Conservation (phyloP, 2,888 invertebrate species). For the Hedya salicella region DNA sequence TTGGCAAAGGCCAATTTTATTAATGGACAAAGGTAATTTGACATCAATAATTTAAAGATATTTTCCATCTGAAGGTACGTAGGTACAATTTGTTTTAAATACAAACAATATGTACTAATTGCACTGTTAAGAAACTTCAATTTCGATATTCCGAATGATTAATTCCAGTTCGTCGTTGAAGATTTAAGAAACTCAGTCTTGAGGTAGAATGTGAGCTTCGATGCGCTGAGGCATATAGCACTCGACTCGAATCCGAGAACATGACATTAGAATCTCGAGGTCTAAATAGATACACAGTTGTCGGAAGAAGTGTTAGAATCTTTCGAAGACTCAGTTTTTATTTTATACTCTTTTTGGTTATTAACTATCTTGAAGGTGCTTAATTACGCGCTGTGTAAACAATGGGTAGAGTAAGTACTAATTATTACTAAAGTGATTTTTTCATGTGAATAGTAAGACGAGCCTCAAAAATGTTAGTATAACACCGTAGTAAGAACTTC, state of each 20-base stretch:
- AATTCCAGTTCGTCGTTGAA: conserved; percentile 8
- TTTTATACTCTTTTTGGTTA: no score
- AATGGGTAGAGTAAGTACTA: no score
- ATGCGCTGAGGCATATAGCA: background rate
- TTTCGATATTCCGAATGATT: background rate
- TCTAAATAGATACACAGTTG: no score
- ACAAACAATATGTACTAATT: conserved; percentile 15
- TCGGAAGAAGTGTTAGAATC: no score
- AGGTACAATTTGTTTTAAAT: conserved; percentile 1
- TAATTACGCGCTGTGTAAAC: no score
- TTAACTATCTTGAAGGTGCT: no score
- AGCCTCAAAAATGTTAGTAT: no score
- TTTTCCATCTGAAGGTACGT: conserved; percentile 1
- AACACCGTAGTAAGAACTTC: no score
- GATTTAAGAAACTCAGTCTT: conserved; percentile 40
- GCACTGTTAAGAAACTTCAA: conserved; percentile 3
- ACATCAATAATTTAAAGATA: conserved; percentile 4
- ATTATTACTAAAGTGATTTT: no score
- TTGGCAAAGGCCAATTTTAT: conserved; percentile 4
- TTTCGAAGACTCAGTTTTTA: no score
- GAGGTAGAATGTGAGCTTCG: conserved; percentile 7
- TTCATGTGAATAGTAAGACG: no score
- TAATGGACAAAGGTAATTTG: conserved; percentile 12
- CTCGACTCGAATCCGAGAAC: background rate
- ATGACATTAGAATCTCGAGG: background rate